Percentiles rank a stretch among this genome's conserved stretches.
Conservation (phyloP, 2,888 invertebrate genomes). For the Thecocarcelia acutangulata region DNA sequence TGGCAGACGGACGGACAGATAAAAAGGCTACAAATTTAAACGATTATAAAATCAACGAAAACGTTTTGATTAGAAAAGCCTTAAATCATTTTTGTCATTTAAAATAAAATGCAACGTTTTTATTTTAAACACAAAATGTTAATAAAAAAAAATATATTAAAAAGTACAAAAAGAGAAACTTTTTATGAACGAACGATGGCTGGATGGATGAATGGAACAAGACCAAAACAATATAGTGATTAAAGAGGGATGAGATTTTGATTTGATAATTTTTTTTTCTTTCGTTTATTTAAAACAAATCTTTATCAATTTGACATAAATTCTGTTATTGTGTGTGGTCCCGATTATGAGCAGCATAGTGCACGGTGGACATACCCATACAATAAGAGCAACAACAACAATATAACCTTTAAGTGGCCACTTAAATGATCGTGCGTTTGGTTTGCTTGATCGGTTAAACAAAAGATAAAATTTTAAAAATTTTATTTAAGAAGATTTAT, state of each 20-base stretch:
- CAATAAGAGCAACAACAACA: neutral
- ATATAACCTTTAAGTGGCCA: conserved; percentile 29
- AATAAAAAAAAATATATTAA: neutral
- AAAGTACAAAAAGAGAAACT: conserved; percentile 3
- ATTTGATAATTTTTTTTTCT: conserved; percentile 1
- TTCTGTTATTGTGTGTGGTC: conserved; percentile 61
- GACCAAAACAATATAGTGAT: neutral
- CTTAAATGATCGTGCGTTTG: conserved; percentile 8
- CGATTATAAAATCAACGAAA: conserved; percentile 19
- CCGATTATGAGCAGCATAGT: neutral
- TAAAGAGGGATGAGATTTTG: conserved; percentile 33
- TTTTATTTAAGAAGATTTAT: conserved; percentile 18
- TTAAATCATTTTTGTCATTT: conserved; percentile 52
- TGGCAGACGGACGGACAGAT: neutral
- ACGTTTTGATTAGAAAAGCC: conserved; percentile 52
- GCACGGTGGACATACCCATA: neutral
- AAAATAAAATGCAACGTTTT: conserved; percentile 43
- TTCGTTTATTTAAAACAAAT: conserved; percentile 53
- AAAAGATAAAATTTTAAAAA: conserved; percentile 27
- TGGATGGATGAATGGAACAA: no score
- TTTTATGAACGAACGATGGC: neutral
- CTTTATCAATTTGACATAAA: conserved; percentile 56
- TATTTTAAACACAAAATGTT: conserved; percentile 3
- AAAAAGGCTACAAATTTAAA: conserved; percentile 22
- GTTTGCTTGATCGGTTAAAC: conserved; percentile 29